phyloP scores from a whole-genome alignment of 2,797 vertebrate genomes.

The Aplochiton taeniatus region DNA sequence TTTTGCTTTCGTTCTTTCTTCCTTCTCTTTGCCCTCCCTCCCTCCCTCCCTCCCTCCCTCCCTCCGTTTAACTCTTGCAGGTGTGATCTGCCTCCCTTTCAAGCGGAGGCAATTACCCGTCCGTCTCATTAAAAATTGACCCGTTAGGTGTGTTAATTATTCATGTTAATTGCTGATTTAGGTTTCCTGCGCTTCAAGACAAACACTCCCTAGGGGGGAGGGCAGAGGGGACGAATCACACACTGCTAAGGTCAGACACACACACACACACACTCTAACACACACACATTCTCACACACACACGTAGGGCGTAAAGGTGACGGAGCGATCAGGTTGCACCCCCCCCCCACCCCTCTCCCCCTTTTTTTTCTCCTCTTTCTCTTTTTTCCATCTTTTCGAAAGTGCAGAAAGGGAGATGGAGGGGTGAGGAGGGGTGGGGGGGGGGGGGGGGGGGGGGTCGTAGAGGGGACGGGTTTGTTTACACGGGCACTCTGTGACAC shows the following conservation, averaged over 20 bases:
- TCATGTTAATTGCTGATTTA: slow-evolving; percentile 90
- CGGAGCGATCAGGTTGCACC: slow-evolving; percentile 49
- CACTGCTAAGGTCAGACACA: slow-evolving; percentile 32
- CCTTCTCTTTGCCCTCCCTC: not conserved
- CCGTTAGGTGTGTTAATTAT: slow-evolving; percentile 82
- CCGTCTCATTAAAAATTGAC: slow-evolving; percentile 90
- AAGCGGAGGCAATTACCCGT: slow-evolving; percentile 74
- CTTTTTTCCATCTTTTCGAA: not conserved
- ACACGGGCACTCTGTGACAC: too few species aligned
- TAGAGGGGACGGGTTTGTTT: not conserved
- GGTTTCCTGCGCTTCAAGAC: slow-evolving; percentile 81
- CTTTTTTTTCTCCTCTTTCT: slow-evolving; percentile 24
- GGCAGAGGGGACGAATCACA: not conserved
- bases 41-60: slow-evolving; percentile 14
- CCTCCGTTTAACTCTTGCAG: slow-evolving; percentile 49
- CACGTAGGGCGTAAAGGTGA: slow-evolving; percentile 46
- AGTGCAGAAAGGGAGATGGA: not conserved
- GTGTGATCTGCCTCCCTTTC: slow-evolving; percentile 62
- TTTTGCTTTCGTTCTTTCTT: not conserved
- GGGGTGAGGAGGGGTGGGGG: not conserved
- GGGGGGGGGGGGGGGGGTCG: not conserved
- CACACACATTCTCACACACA: slow-evolving; percentile 49
- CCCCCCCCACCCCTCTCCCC: slow-evolving; percentile 19
- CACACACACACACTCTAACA: slow-evolving; percentile 1
- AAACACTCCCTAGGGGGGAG: slow-evolving; percentile 44